phyloP scores from a whole-genome alignment of 1,140 invertebrate genomes.

The Plodia interpunctella region DNA sequence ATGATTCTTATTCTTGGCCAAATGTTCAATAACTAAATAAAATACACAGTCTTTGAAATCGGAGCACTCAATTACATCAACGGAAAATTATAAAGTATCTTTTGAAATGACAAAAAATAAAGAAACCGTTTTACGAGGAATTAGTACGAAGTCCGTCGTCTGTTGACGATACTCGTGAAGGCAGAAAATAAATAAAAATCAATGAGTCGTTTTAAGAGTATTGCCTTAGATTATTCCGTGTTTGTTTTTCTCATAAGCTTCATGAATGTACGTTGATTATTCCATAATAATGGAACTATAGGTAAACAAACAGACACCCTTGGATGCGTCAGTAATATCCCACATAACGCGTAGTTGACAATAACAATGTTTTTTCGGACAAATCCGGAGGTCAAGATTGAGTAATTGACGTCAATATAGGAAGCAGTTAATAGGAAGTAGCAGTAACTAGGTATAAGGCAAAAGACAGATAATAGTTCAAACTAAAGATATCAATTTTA shows the following conservation, averaged over 20 bases:
- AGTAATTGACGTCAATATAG: neutral
- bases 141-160: neutral
- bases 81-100: too few species aligned
- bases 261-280: neutral
- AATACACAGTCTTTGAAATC: neutral
- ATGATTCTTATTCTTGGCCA: neutral
- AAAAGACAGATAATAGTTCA: too few species aligned
- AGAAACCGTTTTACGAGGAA: neutral
- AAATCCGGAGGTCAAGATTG: neutral
- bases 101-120: neutral
- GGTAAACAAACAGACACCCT: neutral
- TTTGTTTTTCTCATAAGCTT: neutral
- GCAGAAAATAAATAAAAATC: neutral
- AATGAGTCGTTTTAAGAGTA: neutral
- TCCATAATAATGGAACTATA: neutral
- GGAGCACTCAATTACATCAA: neutral
- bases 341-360: neutral
- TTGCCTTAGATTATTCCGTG: neutral
- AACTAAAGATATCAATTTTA: too few species aligned
- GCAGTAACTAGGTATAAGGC: too few species aligned
- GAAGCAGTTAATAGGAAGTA: too few species aligned
- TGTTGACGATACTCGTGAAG: neutral
- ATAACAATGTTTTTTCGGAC: neutral
- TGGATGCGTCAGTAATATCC: neutral
- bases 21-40: neutral